phyloP scores from a whole-genome alignment of 2,888 invertebrate genomes.

The Patella caerulea region DNA sequence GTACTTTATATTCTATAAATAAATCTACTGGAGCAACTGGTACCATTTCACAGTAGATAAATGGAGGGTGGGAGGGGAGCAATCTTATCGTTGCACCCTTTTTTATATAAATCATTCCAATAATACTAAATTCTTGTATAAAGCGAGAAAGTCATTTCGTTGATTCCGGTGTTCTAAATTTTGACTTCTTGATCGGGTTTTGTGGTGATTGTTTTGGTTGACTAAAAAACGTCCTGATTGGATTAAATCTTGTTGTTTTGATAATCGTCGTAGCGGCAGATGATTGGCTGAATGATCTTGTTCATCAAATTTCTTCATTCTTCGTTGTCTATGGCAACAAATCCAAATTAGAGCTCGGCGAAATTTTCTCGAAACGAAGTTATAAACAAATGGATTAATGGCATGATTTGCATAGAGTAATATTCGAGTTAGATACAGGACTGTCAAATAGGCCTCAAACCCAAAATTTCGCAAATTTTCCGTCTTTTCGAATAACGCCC shows the following conservation, averaged over 20 bases:
- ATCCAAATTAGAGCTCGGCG: conserved; percentile 39
- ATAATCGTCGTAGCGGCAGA: background rate
- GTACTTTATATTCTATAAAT: too few species aligned
- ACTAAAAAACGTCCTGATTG: background rate
- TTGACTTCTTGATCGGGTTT: too few species aligned
- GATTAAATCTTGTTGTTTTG: background rate
- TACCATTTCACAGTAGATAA: too few species aligned
- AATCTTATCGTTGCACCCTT: too few species aligned
- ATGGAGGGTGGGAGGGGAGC: too few species aligned
- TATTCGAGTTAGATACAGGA: conserved; percentile 40
- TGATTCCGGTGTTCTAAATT: conserved; percentile 26
- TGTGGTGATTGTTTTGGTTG: background rate
- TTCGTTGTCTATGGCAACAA: conserved; percentile 34
- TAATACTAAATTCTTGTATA: conserved; percentile 39
- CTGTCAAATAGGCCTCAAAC: conserved; percentile 33
- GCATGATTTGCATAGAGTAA: conserved; percentile 45
- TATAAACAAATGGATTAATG: conserved; percentile 46
- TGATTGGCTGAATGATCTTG: background rate
- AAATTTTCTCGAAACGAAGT: conserved; percentile 41
- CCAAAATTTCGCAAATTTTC: conserved; percentile 24
- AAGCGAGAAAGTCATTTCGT: conserved; percentile 41
- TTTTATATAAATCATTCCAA: conserved; percentile 18
- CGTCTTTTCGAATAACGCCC: conserved; percentile 36
- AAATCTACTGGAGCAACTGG: too few species aligned
- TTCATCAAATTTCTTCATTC: background rate